Percentiles rank a stretch among this genome's conserved stretches.
phyloP scores from a whole-genome alignment of 64 coral and sea anemone genomes.

The Pachyseris speciosa region DNA sequence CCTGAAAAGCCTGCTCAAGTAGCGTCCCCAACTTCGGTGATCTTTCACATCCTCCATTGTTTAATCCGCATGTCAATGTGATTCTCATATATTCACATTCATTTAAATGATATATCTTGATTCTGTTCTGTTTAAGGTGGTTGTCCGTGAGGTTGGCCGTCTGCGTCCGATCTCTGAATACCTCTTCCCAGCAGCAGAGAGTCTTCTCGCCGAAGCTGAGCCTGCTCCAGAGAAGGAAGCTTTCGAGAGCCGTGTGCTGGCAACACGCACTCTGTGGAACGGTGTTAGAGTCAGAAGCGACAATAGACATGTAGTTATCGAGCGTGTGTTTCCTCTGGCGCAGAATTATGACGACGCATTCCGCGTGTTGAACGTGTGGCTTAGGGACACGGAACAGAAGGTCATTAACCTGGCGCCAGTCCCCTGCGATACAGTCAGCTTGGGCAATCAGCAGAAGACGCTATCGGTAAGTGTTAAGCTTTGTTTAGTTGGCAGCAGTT shows the following conservation, averaged over 20 bases:
- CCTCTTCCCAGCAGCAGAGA: constrained; percentile 82
- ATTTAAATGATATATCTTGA: too few species aligned
- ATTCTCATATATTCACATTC: too few species aligned
- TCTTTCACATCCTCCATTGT: too few species aligned
- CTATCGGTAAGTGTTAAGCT: neutral
- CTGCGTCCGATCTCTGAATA: constrained; percentile 80
- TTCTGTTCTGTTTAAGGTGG: constrained; percentile 46
- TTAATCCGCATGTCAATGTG: neutral
- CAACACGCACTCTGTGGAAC: constrained; percentile 75
- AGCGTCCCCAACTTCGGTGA: too few species aligned
- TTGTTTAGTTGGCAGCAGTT: neutral
- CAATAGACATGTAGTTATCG: constrained; percentile 76
- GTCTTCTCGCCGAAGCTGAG: constrained; percentile 50
- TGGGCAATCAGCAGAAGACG: constrained; percentile 52
- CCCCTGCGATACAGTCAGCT: constrained; percentile 64
- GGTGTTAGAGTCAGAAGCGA: constrained; percentile 66
- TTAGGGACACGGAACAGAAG: constrained; percentile 75
- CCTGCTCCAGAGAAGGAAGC: constrained; percentile 70
- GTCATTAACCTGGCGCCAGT: constrained; percentile 86
- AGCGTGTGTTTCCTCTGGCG: constrained; percentile 86
- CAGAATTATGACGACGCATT: constrained; percentile 92
- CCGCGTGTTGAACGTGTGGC: constrained; percentile 75
- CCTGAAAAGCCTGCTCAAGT: too few species aligned
- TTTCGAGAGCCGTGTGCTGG: constrained; percentile 68
- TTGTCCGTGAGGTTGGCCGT: constrained; percentile 75